phyloP scores from a whole-genome alignment of 2,797 vertebrate genomes.

The Sternarchorhynchus goeldii region DNA sequence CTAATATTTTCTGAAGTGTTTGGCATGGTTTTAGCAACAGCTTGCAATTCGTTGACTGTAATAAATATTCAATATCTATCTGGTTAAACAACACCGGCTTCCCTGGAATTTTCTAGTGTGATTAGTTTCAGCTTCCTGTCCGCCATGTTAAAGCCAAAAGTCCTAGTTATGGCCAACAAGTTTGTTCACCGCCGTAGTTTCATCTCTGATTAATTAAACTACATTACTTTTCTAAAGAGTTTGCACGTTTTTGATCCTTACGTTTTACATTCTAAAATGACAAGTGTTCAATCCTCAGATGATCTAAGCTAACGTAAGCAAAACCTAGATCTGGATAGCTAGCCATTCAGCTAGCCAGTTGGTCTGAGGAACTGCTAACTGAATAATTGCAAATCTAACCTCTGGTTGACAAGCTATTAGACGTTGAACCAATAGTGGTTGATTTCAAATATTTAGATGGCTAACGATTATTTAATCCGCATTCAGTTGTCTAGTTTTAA shows the following conservation, averaged over 20 bases:
- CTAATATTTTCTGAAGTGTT: background rate
- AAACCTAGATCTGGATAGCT: slow-evolving; percentile 6
- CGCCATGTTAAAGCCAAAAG: slow-evolving; percentile 74
- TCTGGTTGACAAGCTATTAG: too few species aligned
- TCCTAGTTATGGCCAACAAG: slow-evolving; percentile 14
- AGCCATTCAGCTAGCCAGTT: background rate
- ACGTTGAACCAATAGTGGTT: too few species aligned
- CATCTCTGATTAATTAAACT: background rate
- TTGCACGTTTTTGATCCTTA: background rate
- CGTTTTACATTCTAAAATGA: background rate
- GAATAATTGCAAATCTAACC: background rate
- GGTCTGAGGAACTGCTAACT: background rate
- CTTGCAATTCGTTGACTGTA: too few species aligned
- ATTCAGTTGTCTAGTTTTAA: background rate
- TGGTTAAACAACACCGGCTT: slow-evolving; percentile 67
- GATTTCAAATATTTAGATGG: too few species aligned
- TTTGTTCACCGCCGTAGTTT: background rate
- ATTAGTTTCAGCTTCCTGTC: slow-evolving; percentile 83
- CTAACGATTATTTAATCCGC: too few species aligned
- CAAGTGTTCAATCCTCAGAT: background rate
- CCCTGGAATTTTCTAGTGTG: slow-evolving; percentile 74
- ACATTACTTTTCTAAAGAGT: background rate
- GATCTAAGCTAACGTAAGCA: slow-evolving; percentile 22
- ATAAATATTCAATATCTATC: background rate
- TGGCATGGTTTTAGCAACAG: background rate